Evolutionary conservation across 2,888 invertebrate species (phyloP).

Genomic region (Strigamia maritima): DNA sequence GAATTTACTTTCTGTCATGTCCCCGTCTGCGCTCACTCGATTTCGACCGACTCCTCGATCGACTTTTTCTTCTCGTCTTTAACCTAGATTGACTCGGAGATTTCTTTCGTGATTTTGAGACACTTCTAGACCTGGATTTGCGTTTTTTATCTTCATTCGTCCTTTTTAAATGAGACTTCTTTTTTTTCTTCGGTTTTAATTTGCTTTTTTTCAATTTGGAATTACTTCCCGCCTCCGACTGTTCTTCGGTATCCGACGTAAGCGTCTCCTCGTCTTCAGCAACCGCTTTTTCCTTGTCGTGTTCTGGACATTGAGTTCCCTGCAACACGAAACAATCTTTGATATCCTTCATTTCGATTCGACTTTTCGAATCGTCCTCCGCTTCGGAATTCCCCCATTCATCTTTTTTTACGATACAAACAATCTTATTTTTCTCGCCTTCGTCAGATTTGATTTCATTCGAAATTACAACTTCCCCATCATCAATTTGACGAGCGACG

Average conservation of each 20-base stretch:
- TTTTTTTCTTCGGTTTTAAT: background rate
- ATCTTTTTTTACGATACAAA: background rate
- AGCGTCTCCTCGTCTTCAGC: background rate
- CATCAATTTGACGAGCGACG: background rate
- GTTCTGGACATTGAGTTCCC: background rate
- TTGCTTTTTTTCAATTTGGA: background rate
- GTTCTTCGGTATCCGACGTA: background rate
- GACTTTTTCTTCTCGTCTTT: background rate
- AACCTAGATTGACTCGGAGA: background rate
- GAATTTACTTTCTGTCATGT: background rate
- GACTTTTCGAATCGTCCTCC: background rate
- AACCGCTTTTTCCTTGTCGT: background rate
- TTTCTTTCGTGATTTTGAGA: background rate
- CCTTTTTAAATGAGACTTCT: background rate
- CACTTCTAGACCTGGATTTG: slow-evolving; percentile 1
- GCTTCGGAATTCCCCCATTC: background rate
- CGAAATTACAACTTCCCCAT: background rate
- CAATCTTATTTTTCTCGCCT: background rate
- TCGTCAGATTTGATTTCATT: background rate
- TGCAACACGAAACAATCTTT: background rate
- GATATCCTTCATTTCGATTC: background rate
- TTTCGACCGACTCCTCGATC: background rate
- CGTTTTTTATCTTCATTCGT: background rate
- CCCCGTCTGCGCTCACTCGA: background rate
- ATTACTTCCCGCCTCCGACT: background rate